Evolutionary conservation across 2,113 vertebrate species (phyloP), one percentile per base, ranked within the genome.

Genomic region (Pachyramphus minor): DNA sequence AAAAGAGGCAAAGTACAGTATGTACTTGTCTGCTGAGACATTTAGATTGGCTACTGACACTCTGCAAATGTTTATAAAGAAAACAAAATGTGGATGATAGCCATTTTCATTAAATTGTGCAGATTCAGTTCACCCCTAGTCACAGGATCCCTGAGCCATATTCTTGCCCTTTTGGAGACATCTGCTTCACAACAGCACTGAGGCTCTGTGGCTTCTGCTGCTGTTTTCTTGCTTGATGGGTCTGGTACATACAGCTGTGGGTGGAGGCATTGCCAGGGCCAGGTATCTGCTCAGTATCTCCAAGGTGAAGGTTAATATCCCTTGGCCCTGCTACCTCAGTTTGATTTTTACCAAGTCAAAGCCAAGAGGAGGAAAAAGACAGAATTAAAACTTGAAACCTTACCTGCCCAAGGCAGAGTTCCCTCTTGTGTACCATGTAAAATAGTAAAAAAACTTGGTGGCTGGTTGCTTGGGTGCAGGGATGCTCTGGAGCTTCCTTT

Each of bases 11-110:
- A 95, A 96, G 94, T 93, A 97, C 97, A 97, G 95, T 95, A 90
- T 97, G 96, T 97, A 93, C 98, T 98, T 60, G 49, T 98, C 97
- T 97, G 96, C 86, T 95, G 97, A 97, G 97, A 98, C 97, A 98
- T 98, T 98, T 98, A 98, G 97, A 97, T 98, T 98, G 98, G 98
- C 98, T 98, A 98, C 97, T 93, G 97, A 98, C 96, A 97, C 94
- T 96, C 97, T 96, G 90, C 81, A 90, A 98, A 97, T 98, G 97
- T 98, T 98, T 98, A 98, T 98, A 98, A 98, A 98, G 98, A 97
- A 98, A 98, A 98, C 97, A 98, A 98, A 96, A 97, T 94, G 94
- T 98, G 98, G 97, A 98, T 97, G 93, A 97, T 97, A 93, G 98
- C 97, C 97, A 97, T 97, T 98, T 98, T 98, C 97, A 97, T 98